A percentile compares a stretch with the other conserved stretches of the same genome.
phyloP scores from a whole-genome alignment of 1,140 invertebrate genomes.

The Nasonia longicornis region DNA sequence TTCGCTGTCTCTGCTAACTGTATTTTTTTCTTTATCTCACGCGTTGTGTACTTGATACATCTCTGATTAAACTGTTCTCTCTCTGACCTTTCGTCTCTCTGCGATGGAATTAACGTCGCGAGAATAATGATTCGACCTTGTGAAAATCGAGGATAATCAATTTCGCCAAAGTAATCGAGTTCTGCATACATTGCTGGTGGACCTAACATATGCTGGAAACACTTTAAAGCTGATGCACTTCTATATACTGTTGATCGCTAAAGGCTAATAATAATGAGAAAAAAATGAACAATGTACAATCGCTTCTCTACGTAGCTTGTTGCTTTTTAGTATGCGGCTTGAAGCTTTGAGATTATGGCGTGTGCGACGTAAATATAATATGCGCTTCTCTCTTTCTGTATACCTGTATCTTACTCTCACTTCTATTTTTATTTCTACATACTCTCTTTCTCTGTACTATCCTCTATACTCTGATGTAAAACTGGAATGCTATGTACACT shows the following conservation, averaged over 20 bases:
- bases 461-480: constrained; percentile 4
- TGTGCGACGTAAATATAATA: constrained; percentile 37
- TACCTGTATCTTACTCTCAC: constrained; percentile 7
- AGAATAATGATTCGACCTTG: neutral
- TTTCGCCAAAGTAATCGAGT: constrained; percentile 6
- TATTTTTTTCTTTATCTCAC: neutral
- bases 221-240: constrained; percentile 21
- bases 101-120: neutral
- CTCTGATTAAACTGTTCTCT: neutral
- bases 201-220: neutral
- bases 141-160: neutral
- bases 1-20: neutral
- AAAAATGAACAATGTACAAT: neutral
- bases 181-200: constrained; percentile 6
- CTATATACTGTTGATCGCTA: constrained; percentile 8
- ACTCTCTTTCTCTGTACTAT: constrained; percentile 11
- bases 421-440: constrained; percentile 19
- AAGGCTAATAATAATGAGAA: neutral
- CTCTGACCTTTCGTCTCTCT: neutral
- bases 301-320: constrained; percentile 29
- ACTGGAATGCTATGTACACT: constrained; percentile 20
- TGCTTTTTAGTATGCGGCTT: constrained; percentile 40
- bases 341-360: constrained; percentile 45
- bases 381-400: constrained; percentile 26
- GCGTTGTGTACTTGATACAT: no score